Conservation (phyloP, 2,113 vertebrate species). For the Oxyura jamaicensis region DNA sequence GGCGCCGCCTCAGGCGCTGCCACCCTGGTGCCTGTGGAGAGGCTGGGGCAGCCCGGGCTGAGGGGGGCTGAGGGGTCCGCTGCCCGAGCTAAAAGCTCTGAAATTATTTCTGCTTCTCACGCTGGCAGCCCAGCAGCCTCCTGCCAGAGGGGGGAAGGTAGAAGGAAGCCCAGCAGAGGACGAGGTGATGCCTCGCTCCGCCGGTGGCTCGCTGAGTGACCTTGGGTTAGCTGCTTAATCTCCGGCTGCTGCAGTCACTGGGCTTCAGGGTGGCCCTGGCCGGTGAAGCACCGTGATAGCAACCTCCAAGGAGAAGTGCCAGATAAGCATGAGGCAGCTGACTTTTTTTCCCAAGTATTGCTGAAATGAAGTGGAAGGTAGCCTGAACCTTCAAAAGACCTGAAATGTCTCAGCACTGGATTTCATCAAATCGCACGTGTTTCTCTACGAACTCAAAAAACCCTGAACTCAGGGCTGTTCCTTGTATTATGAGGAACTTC, state of each 20-base stretch:
- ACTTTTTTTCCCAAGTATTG: not conserved
- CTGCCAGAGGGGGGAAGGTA: not conserved
- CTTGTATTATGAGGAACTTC: not conserved
- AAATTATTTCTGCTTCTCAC: not conserved
- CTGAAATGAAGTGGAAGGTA: not conserved
- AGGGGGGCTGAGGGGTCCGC: not conserved
- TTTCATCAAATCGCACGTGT: not conserved
- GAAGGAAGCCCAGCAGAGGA: not conserved
- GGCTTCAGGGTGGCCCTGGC: not conserved
- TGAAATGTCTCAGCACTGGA: not conserved
- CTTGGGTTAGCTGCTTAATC: not conserved
- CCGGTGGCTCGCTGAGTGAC: not conserved
- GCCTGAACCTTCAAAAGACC: not conserved
- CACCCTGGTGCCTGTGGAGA: no score
- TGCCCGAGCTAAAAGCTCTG: not conserved
- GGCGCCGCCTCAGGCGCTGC: not conserved
- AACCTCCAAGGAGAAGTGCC: conserved; percentile 11
- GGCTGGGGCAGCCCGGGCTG: no score
- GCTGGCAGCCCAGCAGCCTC: not conserved
- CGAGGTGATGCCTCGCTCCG: not conserved
- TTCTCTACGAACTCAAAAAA: not conserved
- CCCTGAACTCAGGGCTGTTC: not conserved
- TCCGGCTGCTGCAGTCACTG: not conserved
- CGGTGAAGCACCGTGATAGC: not conserved
- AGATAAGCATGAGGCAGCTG: not conserved